Evolutionary conservation across 1,140 invertebrate species (phyloP), one percentile per base, ranked within the genome.

Genomic region (Holcopasites calliopsidis): DNA sequence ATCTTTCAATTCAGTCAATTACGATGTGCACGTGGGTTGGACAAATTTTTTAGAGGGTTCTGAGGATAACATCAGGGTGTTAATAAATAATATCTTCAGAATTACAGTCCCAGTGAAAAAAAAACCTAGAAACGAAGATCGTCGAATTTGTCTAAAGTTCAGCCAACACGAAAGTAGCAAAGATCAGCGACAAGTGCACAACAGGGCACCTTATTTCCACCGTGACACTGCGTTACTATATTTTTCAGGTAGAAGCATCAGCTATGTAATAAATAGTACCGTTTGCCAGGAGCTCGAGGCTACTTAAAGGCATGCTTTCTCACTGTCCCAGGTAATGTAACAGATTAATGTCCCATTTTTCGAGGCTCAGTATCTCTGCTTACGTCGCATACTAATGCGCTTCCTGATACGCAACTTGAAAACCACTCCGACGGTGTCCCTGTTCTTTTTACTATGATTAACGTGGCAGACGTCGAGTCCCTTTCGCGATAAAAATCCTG

Each of bases 311-410:
- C 64, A 77, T 77, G 69, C 77, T 84, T 84, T 80, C 73, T 84
- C 82, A 84, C 72, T 84, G 82, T 80, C 82, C 64, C 72, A 52
- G 68, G 72, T 83, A 84, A 84, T 84, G 73, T 84, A 84, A 84
- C 81, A 79, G 81, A 84, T 84, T 84, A 84, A 84, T 83, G 81
- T 80, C 61, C 82, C 82, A 84, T 84, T 83, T 84, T 84, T 84
- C 73, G 80, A 78, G 77, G 58, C 71, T 79, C 66, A 66, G 75
- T 83, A 83, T 79, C 81, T 79, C 81, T 71, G 79, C 77, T 58
- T 78, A 73, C 65, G 58, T 54, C 52, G 82, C 80, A 84, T 84
- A 84, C 73, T 84, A 83, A 84, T 84, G 77, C 69, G 40, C 61
- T 26, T 33, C 33, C 44, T 57, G 71, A 82, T 65, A 77, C 79